Conservation (phyloP, 2,113 vertebrate genomes). For the Empidonax alnorum region DNA sequence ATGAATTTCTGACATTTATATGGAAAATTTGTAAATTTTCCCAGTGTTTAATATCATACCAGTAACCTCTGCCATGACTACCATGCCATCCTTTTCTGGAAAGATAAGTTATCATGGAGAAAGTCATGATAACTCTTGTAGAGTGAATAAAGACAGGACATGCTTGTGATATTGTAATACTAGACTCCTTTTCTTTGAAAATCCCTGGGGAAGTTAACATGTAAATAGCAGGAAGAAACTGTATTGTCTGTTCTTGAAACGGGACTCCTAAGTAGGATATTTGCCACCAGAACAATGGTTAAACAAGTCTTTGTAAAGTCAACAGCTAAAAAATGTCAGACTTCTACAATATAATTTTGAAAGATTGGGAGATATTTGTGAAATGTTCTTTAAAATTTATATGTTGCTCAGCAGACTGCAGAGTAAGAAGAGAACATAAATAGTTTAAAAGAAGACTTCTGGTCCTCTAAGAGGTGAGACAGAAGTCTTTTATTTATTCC, state of each 20-base stretch:
- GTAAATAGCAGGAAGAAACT: neutral
- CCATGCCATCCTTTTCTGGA: neutral
- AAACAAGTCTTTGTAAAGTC: neutral
- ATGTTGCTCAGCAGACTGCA: neutral
- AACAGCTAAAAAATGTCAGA: neutral
- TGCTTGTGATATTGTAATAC: neutral
- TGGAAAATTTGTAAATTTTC: neutral
- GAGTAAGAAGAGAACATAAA: neutral
- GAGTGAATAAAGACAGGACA: neutral
- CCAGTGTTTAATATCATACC: neutral
- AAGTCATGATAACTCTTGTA: neutral
- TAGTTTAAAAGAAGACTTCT: slow-evolving; percentile 1
- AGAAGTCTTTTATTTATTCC: slow-evolving; percentile 16
- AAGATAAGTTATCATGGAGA: neutral
- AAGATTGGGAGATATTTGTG: neutral
- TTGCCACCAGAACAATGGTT: neutral
- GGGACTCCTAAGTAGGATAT: neutral
- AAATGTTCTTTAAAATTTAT: neutral
- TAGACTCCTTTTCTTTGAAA: neutral
- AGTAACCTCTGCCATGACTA: neutral
- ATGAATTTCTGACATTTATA: neutral
- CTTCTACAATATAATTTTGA: neutral
- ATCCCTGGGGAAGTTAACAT: neutral
- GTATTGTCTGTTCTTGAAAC: neutral
- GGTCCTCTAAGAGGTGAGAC: neutral